Evolutionary conservation across 53 echinoderm and acorn worm genomes (phyloP), one percentile per base, ranked within the genome.

Genomic region (Arbacia lixula): DNA sequence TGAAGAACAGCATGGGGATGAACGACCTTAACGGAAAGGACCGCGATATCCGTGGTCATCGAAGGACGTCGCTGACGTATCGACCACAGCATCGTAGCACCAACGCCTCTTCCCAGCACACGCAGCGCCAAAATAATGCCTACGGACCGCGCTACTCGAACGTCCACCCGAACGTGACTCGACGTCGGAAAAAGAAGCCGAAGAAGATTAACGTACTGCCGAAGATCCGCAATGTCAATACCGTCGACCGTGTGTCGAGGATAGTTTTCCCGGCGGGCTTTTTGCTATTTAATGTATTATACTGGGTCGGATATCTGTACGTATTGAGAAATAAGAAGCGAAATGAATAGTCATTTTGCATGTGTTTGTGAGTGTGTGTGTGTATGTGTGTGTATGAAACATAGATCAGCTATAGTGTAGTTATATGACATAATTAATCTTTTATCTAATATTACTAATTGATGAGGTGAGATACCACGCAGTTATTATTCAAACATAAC

Each of bases 281-380:
- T 74, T 19, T 91, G 9, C 35, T 91, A 43, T 99, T 99, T 85
- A 99, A 99, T 50, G 69, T 99, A 24, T 81, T 90, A 36, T 99
- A 99, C 83, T 95, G 95, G 99, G 85, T 88, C 22, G 90, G 90
- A 64, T 99, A 99, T 86, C 87, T 99, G 14, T 88, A 85, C 24
- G 67, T 89, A 21, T 84, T 89, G 36, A 57, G 73, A 49, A 88
- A 56, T 53, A 68, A 49, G 31, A 53, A 63, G 63, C 21, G 34
- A 33, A 12, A 69, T 68, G 53, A 52, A 21, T 53, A 63, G 32
- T 66, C 14, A 21, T 74, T n/a, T 0, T 53, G 46, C 9, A 8
- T 72, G 25, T 21, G 30, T 57, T 5, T 53, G 46, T 32, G 29
- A 51, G 53, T 27, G 46, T 74, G 16, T 74, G 46, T 46, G 46